These are phyloP conservation scores for Platyura marginata DNA, from an alignment of 1,140 invertebrate genomes.

Conservation along the genomic window DNA sequence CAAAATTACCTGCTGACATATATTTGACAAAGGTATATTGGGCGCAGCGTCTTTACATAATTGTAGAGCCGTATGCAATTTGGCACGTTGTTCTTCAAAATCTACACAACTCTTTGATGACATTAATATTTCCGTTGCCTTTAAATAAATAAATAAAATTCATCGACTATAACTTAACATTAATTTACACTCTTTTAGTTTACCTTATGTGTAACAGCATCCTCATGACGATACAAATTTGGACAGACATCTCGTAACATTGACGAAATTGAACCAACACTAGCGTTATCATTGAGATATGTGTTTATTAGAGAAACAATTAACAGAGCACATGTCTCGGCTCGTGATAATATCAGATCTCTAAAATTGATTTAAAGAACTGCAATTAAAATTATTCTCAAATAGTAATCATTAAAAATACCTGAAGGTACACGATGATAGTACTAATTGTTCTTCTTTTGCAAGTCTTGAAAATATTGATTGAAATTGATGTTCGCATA, in stretches of 20 bases:
- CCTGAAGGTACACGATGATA: slow-evolving; percentile 36
- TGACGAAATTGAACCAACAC: slow-evolving; percentile 74
- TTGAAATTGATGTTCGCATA: slow-evolving; percentile 86
- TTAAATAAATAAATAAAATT: no score
- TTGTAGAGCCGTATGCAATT: slow-evolving; percentile 61
- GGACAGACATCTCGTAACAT: slow-evolving; percentile 85
- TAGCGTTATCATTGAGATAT: slow-evolving; percentile 88
- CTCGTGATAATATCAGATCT: slow-evolving; percentile 66
- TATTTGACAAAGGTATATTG: slow-evolving; percentile 18
- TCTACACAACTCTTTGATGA: slow-evolving; percentile 51
- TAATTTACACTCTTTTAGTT: no score
- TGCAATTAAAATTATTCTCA: no score
- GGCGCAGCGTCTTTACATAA: slow-evolving; percentile 47
- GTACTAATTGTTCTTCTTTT: slow-evolving; percentile 34
- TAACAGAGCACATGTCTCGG: slow-evolving; percentile 57
- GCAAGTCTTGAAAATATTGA: slow-evolving; percentile 49
- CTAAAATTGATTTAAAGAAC: no score
- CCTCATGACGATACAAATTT: slow-evolving; percentile 83
- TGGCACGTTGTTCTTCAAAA: slow-evolving; percentile 47
- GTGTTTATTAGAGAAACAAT: slow-evolving; percentile 61
- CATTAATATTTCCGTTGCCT: slow-evolving; percentile 75
- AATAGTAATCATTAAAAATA: no score
- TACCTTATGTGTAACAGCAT: slow-evolving; percentile 86
- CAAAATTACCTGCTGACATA: slow-evolving; percentile 22
- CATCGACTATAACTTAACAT: no score